Base-by-base conservation (phyloP, 2,113 vertebrate species). In the Sceloporus tristichus region DNA sequence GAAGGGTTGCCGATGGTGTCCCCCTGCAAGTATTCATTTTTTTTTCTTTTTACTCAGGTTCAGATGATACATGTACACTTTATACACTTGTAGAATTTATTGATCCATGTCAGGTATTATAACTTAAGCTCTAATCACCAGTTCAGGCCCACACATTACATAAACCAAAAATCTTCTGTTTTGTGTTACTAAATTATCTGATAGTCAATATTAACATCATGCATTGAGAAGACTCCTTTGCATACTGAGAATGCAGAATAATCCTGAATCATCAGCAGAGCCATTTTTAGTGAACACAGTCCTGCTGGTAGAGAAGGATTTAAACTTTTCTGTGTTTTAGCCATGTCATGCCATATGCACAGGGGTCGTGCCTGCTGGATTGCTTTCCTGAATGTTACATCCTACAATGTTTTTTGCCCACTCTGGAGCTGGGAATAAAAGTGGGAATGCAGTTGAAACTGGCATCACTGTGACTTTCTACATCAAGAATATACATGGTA, bases 381-480 rank as follows among this genome's bases (percentile, higher is more conserved):
- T 88, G 94, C 92, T 94, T 92, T 93, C 90, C 94, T 91, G 90
- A 93, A 90, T 92, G 94, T 95, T 93, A 90, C 71, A 9, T 85
- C 66, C 75, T 85, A 82, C 80, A 0, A 13, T 27, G 85, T 83
- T 89, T 88, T 62, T 82, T 78, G 80, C 93, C 82, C 73, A 87
- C 90, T 93, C 84, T 2, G 79, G 85, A 91, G 90, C 74, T 85
- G 91, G 90, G 92, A 92, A 87, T 86, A 65, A 93, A 87, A 2
- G 4, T 79, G 93, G 93, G 87, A 94, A 94, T 92, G 93, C 90
- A 91, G 87, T 29, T 73, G 94, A 94, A 94, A 91, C 91, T 94
- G 94, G 94, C 93, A 94, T 93, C 96, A 95, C 96, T 96, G 97
- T 97, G 97, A 96, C 91, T 96, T 96, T 94, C 93, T 95, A 95